Base-by-base conservation (phyloP, 2,113 vertebrate species). In the Panthera tigris region DNA sequence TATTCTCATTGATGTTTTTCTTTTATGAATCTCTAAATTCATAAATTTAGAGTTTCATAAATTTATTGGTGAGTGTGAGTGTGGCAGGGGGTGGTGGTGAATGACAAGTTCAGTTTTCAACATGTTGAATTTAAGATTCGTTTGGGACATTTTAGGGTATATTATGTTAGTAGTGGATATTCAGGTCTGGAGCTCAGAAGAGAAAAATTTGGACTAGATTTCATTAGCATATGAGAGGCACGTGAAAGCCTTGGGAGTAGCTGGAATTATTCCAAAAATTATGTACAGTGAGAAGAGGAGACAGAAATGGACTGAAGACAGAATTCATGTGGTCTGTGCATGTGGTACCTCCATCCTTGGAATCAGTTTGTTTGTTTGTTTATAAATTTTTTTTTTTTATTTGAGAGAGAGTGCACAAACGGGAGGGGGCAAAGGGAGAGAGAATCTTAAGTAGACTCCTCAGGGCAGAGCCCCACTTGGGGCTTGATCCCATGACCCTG, bases 61-160 rank as follows among this genome's bases (percentile, higher is more conserved):
- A 83, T 52, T 83, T 81, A 63, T 63, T 41, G 73, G 23, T 79
- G 31, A 80, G 6, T 88, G 14, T 68, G 13, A 19, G 0, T 81
- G 63, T 86, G n/a, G 31, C 25, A 50, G 33, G 52, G 23, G 39
- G 45, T 41, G 27, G 23, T 68, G n/a, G 57, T 78, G 66, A 41
- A 57, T 57, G 31, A 55, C 21, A n/a, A 41, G 13, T 92, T 92
- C 45, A 86, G 25, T 86, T 95, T 94, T 90, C 89, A 89, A 86
- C 13, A 71, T 73, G 29, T 12, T 52, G 27, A 92, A 68, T 89
- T 89, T 95, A 92, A 76, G 50, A 50, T 63, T 87, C 69, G 7
- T 89, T 78, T 82, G 74, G 57, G 12, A 84, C 12, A 63, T 91
- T 33, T 14, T 4, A 86, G 25, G 25, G 14, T 68, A 48, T 87